A percentile compares a stretch with the other conserved stretches of the same genome.
phyloP scores from a whole-genome alignment of 2,797 vertebrate genomes.

The Mastacembelus armatus region DNA sequence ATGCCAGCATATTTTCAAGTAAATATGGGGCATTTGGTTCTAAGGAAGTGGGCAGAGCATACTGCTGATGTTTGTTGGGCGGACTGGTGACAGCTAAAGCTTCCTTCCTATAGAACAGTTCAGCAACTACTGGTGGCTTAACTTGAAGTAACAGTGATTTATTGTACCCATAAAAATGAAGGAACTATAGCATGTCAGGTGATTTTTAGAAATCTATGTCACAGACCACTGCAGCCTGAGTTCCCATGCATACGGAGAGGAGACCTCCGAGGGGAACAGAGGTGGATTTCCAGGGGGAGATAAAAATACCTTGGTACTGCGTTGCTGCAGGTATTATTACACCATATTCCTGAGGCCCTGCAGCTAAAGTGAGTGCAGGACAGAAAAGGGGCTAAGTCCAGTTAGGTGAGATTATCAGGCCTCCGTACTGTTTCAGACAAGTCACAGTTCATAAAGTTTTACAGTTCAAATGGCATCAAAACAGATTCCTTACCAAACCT shows the following conservation, averaged over 20 bases:
- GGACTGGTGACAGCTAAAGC: conserved; percentile 22
- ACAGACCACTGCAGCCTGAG: conserved; percentile 11
- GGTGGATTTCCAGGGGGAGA: conserved; percentile 74
- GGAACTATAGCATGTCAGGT: conserved; percentile 42
- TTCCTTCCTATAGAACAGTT: conserved; percentile 11
- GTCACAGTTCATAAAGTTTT: conserved; percentile 5
- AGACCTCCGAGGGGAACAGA: conserved; percentile 57
- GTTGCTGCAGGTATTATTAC: conserved; percentile 82
- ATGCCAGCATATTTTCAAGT: conserved; percentile 42
- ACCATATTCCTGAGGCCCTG: conserved; percentile 66
- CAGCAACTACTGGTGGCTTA: conserved; percentile 36
- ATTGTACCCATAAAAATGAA: conserved; percentile 18
- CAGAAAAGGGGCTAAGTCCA: conserved; percentile 18
- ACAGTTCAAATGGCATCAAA: conserved; percentile 1
- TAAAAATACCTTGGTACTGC: conserved; percentile 79
- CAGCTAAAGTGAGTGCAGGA: conserved; percentile 25
- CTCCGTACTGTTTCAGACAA: conserved; percentile 8
- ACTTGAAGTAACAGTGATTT: too few relatives aligned
- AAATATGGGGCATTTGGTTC: conserved; percentile 20
- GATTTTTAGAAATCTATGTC: conserved; percentile 44
- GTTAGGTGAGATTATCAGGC: conserved; percentile 7
- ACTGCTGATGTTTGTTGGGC: conserved; percentile 16
- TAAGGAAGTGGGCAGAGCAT: conserved; percentile 9
- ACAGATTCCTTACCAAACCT: background rate
- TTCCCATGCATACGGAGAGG: conserved; percentile 28